Base-by-base conservation (phyloP, 2,888 invertebrate genomes). In the Conistra vaccinii region DNA sequence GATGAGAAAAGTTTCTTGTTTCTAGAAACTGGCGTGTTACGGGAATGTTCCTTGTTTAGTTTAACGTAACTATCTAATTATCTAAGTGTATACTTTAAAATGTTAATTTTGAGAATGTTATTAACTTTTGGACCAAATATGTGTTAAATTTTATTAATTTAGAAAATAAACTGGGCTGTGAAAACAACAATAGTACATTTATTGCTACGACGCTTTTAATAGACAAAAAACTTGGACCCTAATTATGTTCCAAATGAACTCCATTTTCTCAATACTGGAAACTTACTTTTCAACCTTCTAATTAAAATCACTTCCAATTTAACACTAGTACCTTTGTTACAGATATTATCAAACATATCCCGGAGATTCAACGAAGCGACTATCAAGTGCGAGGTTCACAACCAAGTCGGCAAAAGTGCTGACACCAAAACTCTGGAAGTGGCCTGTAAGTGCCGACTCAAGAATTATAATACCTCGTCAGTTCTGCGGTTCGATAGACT, bases 301-400 rank as follows among this genome's bases (percentile, higher is more conserved):
- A 62, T 53, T n/a, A 67, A 35, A 70, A 7, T 32, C n/a, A 70
- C 5, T 5, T 20, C 26, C 14, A 66, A 62, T 75, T 75, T 55
- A 83, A 66, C 45, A 51, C 60, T 3, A 65, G 65, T 39, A 62
- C 62, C 23, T 77, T 90, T 91, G 84, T 88, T 88, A 20, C 91
- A 97, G 97, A 96, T 97, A 73, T 97, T 99, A 81, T 97, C 97
- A 86, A 98, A 98, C 92, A 98, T 99, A 71, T 98, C 98, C 2
- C 96, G 98, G 48, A 97, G 97, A 88, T 97, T 98, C 91, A 99
- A 99, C 95, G 98, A 98, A 89, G 98, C 98, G 67, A 98, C 98
- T 58, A 98, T 99, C 86, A 98, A 98, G 91, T 99, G 99, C 93
- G 99, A 99, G 94, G 99, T 98, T 32, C 97, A 98, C 91, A 99